Percentiles rank a stretch among this genome's conserved stretches.
These are phyloP conservation scores for Atherinomorus stipes DNA, from an alignment of 2,113 vertebrate species.

Conservation along the genomic window DNA sequence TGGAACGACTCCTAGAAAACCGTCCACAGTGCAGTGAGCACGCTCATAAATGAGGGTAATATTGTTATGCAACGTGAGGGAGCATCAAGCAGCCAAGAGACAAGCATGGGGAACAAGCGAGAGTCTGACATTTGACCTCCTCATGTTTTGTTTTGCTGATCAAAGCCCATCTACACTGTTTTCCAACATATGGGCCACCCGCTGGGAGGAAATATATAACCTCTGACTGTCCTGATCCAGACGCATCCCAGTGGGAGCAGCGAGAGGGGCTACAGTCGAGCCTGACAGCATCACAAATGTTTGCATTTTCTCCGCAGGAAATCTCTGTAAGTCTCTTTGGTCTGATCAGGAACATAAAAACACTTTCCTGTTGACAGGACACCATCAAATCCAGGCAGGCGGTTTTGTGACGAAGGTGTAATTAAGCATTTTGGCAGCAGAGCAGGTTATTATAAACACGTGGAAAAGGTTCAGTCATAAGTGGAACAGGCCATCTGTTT, in stretches of 20 bases:
- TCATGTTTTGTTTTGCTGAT: slow-evolving; percentile 56
- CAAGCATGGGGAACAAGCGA: slow-evolving; percentile 37
- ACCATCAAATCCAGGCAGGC: slow-evolving; percentile 24
- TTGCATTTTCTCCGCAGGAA: slow-evolving; percentile 80
- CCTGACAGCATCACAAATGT: slow-evolving; percentile 68
- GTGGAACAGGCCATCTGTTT: slow-evolving; percentile 32
- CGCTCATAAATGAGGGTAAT: neutral
- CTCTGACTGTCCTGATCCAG: slow-evolving; percentile 74
- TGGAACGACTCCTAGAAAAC: slow-evolving; percentile 21
- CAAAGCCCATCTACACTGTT: slow-evolving; percentile 63
- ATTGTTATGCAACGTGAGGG: slow-evolving; percentile 7
- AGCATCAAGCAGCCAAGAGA: slow-evolving; percentile 14
- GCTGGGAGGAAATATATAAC: slow-evolving; percentile 70
- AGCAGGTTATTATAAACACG: slow-evolving; percentile 39
- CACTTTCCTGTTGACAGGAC: slow-evolving; percentile 67
- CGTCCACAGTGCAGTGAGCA: slow-evolving; percentile 4
- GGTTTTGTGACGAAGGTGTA: slow-evolving; percentile 32
- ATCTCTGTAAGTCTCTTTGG: slow-evolving; percentile 67
- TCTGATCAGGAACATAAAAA: slow-evolving; percentile 68
- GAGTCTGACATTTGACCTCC: slow-evolving; percentile 54
- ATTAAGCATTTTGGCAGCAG: slow-evolving; percentile 52
- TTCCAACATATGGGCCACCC: slow-evolving; percentile 49
- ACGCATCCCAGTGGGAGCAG: slow-evolving; percentile 69
- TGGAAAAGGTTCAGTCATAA: slow-evolving; percentile 17
- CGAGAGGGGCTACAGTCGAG: slow-evolving; percentile 33